phyloP scores from a whole-genome alignment of 2,888 invertebrate species.

The Apantesis nais region DNA sequence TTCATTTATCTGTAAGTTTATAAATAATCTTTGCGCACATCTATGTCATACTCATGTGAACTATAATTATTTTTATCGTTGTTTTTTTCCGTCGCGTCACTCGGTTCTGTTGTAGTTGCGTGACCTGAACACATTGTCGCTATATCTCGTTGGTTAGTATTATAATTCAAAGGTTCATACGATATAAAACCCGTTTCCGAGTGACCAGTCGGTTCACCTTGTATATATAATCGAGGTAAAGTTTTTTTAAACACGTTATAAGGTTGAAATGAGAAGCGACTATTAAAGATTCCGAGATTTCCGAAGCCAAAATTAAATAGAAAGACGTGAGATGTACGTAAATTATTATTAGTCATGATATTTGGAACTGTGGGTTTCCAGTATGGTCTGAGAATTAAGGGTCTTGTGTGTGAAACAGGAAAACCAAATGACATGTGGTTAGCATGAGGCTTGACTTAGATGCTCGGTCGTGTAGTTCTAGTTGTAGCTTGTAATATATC shows the following conservation, averaged over 20 bases:
- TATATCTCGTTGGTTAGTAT: constrained; percentile 25
- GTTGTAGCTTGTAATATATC: constrained; percentile 25
- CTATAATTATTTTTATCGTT: constrained; percentile 17
- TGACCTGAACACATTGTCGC: constrained; percentile 21
- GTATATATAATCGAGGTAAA: constrained; percentile 32
- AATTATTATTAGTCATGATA: constrained; percentile 13
- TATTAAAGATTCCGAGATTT: constrained; percentile 7
- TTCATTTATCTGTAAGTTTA: constrained; percentile 1
- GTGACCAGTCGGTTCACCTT: constrained; percentile 37
- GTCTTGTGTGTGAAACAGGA: not conserved
- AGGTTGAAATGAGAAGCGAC: constrained; percentile 21
- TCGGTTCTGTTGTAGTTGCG: constrained; percentile 18
- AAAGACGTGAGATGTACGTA: constrained; percentile 14
- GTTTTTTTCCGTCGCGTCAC: constrained; percentile 21
- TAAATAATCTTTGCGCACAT: constrained; percentile 28
- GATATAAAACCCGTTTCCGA: constrained; percentile 34
- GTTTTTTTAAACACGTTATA: constrained; percentile 19
- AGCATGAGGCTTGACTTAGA: not conserved
- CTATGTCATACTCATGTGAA: constrained; percentile 27
- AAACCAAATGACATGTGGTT: not conserved
- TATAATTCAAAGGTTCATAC: constrained; percentile 26
- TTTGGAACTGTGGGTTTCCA: not conserved
- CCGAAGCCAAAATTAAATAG: constrained; percentile 11
- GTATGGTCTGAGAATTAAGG: not conserved
- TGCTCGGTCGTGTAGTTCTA: not conserved